phyloP scores from a whole-genome alignment of 2,797 vertebrate species.

The Lagodon rhomboides region DNA sequence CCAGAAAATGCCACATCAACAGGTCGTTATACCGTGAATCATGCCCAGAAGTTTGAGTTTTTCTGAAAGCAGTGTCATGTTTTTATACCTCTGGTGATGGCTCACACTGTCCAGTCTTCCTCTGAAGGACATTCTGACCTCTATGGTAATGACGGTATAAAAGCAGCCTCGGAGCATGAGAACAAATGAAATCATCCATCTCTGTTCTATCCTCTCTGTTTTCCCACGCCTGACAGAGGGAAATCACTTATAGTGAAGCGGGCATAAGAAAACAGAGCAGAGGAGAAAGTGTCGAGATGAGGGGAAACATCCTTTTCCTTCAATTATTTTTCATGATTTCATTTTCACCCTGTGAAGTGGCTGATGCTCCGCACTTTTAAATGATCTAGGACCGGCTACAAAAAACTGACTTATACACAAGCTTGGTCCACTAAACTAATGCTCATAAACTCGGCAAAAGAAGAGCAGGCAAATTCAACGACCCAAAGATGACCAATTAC shows the following conservation, averaged over 20 bases:
- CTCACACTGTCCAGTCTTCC: background rate
- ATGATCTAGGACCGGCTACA: background rate
- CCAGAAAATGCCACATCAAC: constrained; percentile 20
- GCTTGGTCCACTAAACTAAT: background rate
- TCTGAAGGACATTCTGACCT: constrained; percentile 35
- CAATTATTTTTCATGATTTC: background rate
- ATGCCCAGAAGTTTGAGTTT: background rate
- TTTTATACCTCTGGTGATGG: background rate
- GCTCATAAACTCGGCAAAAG: background rate
- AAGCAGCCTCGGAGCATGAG: constrained; percentile 31
- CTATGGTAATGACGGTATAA: constrained; percentile 20
- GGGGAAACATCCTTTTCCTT: constrained; percentile 16
- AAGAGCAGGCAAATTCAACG: background rate
- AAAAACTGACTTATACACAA: background rate
- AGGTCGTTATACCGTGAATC: constrained; percentile 15
- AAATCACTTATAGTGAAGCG: constrained; percentile 21
- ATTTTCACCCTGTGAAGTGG: background rate
- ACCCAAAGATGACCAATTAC: background rate
- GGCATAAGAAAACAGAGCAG: constrained; percentile 28
- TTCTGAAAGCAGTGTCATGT: background rate
- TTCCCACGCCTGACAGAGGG: constrained; percentile 39
- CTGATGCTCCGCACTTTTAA: background rate
- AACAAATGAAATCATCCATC: constrained; percentile 46
- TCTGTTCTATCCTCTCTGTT: constrained; percentile 30
- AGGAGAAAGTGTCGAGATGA: constrained; percentile 10